Percentiles rank a stretch among this genome's conserved stretches.
Conservation (phyloP, 2,113 vertebrate genomes). For the Corythornis vintsioides region DNA sequence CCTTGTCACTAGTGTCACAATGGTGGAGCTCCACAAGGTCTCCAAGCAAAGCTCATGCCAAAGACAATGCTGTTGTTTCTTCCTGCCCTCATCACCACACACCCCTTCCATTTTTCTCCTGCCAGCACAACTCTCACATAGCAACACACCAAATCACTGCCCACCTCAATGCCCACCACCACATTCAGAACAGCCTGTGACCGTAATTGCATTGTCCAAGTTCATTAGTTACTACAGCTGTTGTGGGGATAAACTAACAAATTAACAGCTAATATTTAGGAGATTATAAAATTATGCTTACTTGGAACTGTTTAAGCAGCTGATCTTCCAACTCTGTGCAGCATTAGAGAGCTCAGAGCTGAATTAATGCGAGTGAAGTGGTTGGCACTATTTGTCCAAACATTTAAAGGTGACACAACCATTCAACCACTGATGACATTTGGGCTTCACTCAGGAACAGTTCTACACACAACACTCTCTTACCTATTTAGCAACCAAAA, state of each 20-base stretch:
- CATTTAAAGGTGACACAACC: background rate
- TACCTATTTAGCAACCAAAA: background rate
- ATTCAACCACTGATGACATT: background rate
- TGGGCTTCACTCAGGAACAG: background rate
- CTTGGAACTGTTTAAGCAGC: background rate
- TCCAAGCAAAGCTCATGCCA: background rate
- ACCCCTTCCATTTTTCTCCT: background rate
- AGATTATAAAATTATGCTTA: background rate
- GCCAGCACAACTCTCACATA: background rate
- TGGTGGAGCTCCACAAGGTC: background rate
- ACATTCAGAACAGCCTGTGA: background rate
- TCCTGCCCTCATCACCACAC: background rate
- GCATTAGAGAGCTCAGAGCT: background rate
- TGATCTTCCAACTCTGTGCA: background rate
- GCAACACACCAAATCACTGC: background rate
- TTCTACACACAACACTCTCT: background rate
- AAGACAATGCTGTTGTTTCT: fast-evolving
- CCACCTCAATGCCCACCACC: background rate
- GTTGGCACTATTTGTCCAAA: background rate
- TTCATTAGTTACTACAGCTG: background rate
- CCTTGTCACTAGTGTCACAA: fast-evolving
- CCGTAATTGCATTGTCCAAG: background rate
- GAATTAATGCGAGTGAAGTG: background rate
- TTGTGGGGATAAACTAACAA: background rate
- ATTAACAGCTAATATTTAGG: slow-evolving; percentile 4